Conservation (phyloP, 2,888 invertebrate species). For the Oligia strigilis region DNA sequence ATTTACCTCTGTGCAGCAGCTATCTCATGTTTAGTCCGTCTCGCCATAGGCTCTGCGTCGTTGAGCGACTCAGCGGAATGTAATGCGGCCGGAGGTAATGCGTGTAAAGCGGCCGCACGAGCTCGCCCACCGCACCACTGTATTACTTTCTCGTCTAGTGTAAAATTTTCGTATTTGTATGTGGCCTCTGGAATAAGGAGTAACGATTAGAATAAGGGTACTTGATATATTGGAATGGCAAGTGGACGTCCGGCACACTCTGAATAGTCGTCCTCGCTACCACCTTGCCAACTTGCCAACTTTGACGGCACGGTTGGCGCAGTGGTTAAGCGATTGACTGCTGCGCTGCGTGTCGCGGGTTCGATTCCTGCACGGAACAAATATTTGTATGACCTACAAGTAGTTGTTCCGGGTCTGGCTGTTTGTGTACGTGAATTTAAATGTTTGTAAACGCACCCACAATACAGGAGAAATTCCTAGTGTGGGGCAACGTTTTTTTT, state of each 20-base stretch:
- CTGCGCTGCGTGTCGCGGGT: too few species aligned
- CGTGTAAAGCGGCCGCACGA: slow-evolving; percentile 74
- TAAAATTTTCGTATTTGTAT: slow-evolving; percentile 91
- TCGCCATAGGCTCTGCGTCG: slow-evolving; percentile 97
- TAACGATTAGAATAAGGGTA: background rate
- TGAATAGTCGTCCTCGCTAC: background rate
- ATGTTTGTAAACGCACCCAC: too few species aligned
- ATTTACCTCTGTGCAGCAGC: slow-evolving; percentile 95
- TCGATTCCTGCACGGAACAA: too few species aligned
- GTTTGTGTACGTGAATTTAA: too few species aligned
- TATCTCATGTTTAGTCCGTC: slow-evolving; percentile 98
- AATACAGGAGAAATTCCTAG: too few species aligned
- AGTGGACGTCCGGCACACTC: background rate
- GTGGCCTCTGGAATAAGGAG: slow-evolving; percentile 77
- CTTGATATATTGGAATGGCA: background rate
- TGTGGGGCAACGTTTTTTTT: too few species aligned
- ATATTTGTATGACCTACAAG: too few species aligned
- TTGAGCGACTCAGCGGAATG: slow-evolving; percentile 87
- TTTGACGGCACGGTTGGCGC: too few species aligned
- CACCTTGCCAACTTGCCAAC: background rate
- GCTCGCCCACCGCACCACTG: slow-evolving; percentile 76
- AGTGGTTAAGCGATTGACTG: too few species aligned
- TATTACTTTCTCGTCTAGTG: slow-evolving; percentile 91
- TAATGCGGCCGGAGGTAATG: slow-evolving; percentile 81
- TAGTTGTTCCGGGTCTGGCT: too few species aligned